Percentiles rank a stretch among this genome's conserved stretches.
Evolutionary conservation across 2,888 invertebrate species (phyloP).

Genomic region (Liodrosophila aerea): DNA sequence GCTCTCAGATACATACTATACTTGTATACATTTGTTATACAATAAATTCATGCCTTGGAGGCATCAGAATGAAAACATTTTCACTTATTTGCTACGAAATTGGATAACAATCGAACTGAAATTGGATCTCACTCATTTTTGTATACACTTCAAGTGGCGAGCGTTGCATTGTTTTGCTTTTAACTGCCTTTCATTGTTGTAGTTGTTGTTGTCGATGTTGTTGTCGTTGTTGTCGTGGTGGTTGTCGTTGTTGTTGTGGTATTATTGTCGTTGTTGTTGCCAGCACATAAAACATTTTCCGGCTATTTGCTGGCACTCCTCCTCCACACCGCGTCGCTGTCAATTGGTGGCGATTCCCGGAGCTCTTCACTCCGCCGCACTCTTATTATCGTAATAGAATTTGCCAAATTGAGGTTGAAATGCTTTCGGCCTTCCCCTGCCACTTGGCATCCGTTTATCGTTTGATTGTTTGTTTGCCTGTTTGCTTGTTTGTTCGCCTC

Average conservation of each 20-base stretch:
- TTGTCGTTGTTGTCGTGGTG: too few relatives aligned
- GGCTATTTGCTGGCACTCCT: slow-evolving; percentile 59
- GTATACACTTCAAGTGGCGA: slow-evolving; percentile 53
- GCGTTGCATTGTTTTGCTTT: slow-evolving; percentile 71
- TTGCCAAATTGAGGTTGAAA: slow-evolving; percentile 82
- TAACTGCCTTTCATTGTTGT: slow-evolving; percentile 53
- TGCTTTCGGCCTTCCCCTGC: slow-evolving; percentile 56
- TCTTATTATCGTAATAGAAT: slow-evolving; percentile 80
- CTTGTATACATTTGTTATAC: background rate
- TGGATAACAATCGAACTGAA: slow-evolving; percentile 82
- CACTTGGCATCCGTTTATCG: slow-evolving; percentile 75
- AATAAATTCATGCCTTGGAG: slow-evolving; percentile 50
- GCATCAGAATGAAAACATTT: slow-evolving; percentile 78
- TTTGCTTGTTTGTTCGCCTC: slow-evolving; percentile 42
- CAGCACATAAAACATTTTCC: slow-evolving; percentile 75
- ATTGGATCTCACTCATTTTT: slow-evolving; percentile 82
- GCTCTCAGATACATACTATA: slow-evolving; percentile 19
- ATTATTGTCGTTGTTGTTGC: slow-evolving; percentile 26
- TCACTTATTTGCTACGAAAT: slow-evolving; percentile 80
- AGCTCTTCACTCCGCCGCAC: slow-evolving; percentile 34
- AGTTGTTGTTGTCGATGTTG: slow-evolving; percentile 15
- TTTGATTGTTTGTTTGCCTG: slow-evolving; percentile 74
- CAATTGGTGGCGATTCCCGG: slow-evolving; percentile 39
- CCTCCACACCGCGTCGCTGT: slow-evolving; percentile 7
- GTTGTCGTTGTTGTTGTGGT: slow-evolving; percentile 19